phyloP scores from a whole-genome alignment of 53 echinoderm and acorn worm genomes.

The Patiria pectinifera region DNA sequence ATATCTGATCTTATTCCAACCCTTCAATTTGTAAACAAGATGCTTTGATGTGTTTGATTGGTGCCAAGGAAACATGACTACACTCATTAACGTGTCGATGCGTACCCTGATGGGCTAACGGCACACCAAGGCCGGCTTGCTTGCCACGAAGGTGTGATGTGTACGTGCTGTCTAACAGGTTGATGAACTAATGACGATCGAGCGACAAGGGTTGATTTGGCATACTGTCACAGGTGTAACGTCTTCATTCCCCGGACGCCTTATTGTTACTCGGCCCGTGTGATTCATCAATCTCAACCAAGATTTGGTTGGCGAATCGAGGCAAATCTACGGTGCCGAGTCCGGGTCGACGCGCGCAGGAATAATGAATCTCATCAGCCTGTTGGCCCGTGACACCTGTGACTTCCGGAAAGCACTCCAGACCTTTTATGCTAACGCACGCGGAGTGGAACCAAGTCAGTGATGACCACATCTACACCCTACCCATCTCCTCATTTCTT shows the following conservation, averaged over 20 bases:
- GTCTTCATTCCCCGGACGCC: not conserved
- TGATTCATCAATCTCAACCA: not conserved
- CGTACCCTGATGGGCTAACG: not conserved
- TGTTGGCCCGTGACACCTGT: constrained; percentile 51
- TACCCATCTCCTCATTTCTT: not conserved
- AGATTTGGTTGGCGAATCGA: not conserved
- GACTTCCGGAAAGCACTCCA: constrained; percentile 19
- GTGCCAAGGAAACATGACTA: not conserved
- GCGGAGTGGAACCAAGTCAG: not conserved
- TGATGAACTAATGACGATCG: not conserved
- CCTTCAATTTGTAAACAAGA: not conserved
- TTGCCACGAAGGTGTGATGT: not conserved
- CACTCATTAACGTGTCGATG: not conserved
- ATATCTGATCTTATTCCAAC: not conserved
- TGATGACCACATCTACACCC: not conserved
- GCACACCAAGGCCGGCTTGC: not conserved
- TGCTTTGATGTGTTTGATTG: not conserved
- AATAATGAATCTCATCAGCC: constrained; percentile 40
- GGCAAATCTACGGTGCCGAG: not conserved
- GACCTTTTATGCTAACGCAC: constrained; percentile 17
- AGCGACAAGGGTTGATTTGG: not conserved
- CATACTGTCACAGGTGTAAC: not conserved
- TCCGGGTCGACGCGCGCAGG: not conserved
- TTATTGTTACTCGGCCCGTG: not conserved
- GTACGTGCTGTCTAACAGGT: not conserved